Conservation (phyloP, 2,797 vertebrate species). For the Agapornis canus region DNA sequence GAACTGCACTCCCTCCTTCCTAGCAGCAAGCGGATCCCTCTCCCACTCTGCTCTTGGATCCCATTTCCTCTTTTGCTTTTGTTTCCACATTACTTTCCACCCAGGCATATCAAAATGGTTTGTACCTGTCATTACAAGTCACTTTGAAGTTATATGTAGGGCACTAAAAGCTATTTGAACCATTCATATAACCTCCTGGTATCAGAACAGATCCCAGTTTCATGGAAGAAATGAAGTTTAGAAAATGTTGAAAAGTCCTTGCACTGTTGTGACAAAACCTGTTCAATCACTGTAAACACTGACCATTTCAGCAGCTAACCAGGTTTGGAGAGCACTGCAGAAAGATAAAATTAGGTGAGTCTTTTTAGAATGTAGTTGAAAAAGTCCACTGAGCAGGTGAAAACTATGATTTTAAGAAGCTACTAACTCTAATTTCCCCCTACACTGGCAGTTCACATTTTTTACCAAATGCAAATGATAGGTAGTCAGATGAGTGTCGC, state of each 20-base stretch:
- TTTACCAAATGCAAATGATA: background rate
- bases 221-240: background rate
- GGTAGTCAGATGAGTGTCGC: background rate
- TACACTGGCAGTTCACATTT: background rate
- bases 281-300: background rate
- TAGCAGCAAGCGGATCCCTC: background rate
- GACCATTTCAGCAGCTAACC: background rate
- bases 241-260: background rate
- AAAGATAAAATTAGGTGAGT: background rate
- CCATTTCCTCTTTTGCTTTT: background rate
- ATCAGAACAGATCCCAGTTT: background rate
- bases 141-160: background rate
- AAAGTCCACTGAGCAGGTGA: background rate
- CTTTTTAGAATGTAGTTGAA: background rate
- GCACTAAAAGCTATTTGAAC: background rate
- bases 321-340: background rate
- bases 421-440: background rate
- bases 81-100: background rate
- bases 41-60: background rate
- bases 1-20: background rate
- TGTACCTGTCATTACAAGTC: background rate
- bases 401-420: background rate
- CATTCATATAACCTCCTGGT: background rate
- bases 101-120: background rate
- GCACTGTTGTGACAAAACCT: background rate